Evolutionary conservation across 2,113 vertebrate species (phyloP), one percentile per base, ranked within the genome.

Genomic region (Hyla sarda): DNA sequence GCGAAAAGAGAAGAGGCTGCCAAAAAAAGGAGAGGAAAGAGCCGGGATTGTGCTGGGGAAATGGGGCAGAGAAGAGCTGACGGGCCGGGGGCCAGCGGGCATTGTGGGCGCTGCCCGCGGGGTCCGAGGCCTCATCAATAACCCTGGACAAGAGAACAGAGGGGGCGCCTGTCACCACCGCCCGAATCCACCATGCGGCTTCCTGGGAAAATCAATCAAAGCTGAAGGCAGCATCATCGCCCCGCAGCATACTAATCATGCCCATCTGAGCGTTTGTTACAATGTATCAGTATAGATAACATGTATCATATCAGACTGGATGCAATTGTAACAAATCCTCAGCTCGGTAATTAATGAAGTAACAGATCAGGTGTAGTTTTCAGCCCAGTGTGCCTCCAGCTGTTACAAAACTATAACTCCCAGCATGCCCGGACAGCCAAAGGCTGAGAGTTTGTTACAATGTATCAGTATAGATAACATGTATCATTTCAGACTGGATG

Each of bases 151-250:
- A 13, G n/a, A 1, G 58, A 12, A 65, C 32, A 62, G 56, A 48
- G 79, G 58, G 28, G 47, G 37, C 23, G 74, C 30, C 14, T 56
- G 32, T n/a, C 76, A 79, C 52, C 32, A 41, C n/a, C 48, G 1
- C 52, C 58, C 9, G 34, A 5, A 41, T 41, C 41, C 41, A 41
- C 41, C 3, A 41, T 41, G n/a, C 2, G 0, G 45, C 74, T 76
- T 78, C 75, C 75, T 34, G 52, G 52, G 30, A 34, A 69, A 37
- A 79, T 58, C 52, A 37, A 78, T 76, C 73, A 76, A 17, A 9
- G 45, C 73, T 28, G 73, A 41, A 74, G 3, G 32, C 3, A 3
- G 21, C 8, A 54, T 4, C 7, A 58, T n/a, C 11, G 16, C 30
- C 54, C 76, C 52, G 4, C 32, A 11, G 76, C 76, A 79, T 79